A percentile compares a stretch with the other conserved stretches of the same genome.
Evolutionary conservation across 1,140 invertebrate species (phyloP).

Genomic region (Diorhabda sublineata): DNA sequence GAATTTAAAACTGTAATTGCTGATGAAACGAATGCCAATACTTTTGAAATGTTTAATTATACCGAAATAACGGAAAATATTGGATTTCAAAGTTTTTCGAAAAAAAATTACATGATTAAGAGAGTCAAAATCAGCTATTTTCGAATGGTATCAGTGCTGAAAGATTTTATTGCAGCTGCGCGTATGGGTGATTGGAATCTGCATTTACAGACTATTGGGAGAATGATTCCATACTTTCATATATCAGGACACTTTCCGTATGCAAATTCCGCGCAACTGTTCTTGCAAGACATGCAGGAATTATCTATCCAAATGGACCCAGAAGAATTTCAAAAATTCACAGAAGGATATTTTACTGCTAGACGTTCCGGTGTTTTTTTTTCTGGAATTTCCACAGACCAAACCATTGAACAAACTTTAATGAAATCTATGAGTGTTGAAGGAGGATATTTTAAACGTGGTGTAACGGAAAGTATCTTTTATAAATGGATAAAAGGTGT

Average conservation of each 20-base stretch:
- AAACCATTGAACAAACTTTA: constrained; percentile 46
- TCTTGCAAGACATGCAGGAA: constrained; percentile 42
- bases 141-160: neutral
- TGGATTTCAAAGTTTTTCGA: constrained; percentile 26
- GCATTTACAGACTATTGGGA: neutral
- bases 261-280: constrained; percentile 36
- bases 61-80: constrained; percentile 23
- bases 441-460: constrained; percentile 32
- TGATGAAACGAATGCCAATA: constrained; percentile 11
- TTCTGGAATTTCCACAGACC: constrained; percentile 46
- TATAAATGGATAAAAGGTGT: constrained; percentile 24
- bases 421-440: constrained; percentile 43
- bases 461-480: constrained; percentile 27
- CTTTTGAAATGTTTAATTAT: constrained; percentile 21
- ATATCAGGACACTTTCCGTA: neutral
- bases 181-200: neutral
- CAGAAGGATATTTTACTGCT: constrained; percentile 40
- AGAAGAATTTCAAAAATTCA: constrained; percentile 38
- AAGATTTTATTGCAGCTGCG: neutral
- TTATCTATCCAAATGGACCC: constrained; percentile 35
- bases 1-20: constrained; percentile 17
- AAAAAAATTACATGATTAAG: constrained; percentile 21
- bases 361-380: constrained; percentile 43
- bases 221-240: neutral
- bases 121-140: constrained; percentile 20